These are phyloP conservation scores for Sebastes jordani DNA, from an alignment of 2,797 vertebrate genomes.

Conservation along the genomic window DNA sequence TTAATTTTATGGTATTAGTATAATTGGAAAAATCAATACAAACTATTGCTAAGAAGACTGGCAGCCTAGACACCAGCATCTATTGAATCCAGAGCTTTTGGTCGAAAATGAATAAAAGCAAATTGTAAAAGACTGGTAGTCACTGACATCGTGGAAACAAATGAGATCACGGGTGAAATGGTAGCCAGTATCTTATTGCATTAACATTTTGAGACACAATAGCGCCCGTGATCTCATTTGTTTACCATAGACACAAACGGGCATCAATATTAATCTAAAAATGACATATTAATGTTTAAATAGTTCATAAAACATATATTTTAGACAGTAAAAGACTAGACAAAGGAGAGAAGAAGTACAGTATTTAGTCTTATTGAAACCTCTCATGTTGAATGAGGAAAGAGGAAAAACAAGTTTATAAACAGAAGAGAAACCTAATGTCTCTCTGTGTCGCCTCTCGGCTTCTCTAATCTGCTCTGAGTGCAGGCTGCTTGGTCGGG, in stretches of 20 bases:
- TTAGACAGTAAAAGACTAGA: background rate
- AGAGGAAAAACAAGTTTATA: constrained; percentile 47
- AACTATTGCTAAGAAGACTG: background rate
- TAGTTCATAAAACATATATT: background rate
- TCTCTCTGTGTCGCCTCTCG: constrained; percentile 19
- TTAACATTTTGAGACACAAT: background rate
- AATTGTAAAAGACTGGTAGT: background rate
- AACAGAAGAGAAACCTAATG: constrained; percentile 44
- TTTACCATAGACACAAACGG: background rate
- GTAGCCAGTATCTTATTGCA: too few species aligned
- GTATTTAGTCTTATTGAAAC: constrained; percentile 6
- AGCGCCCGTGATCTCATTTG: too few species aligned
- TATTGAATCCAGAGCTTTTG: background rate
- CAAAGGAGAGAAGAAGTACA: background rate
- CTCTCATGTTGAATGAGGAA: constrained; percentile 26
- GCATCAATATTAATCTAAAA: background rate
- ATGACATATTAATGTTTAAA: background rate
- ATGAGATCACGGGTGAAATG: too few species aligned
- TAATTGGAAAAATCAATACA: background rate
- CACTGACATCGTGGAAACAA: background rate
- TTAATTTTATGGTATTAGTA: background rate
- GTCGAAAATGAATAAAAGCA: background rate
- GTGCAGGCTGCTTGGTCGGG: constrained; percentile 77
- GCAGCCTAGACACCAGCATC: background rate
- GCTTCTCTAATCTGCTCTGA: constrained; percentile 59